Evolutionary conservation across 1,140 invertebrate species (phyloP).

Genomic region (Ips nitidus): DNA sequence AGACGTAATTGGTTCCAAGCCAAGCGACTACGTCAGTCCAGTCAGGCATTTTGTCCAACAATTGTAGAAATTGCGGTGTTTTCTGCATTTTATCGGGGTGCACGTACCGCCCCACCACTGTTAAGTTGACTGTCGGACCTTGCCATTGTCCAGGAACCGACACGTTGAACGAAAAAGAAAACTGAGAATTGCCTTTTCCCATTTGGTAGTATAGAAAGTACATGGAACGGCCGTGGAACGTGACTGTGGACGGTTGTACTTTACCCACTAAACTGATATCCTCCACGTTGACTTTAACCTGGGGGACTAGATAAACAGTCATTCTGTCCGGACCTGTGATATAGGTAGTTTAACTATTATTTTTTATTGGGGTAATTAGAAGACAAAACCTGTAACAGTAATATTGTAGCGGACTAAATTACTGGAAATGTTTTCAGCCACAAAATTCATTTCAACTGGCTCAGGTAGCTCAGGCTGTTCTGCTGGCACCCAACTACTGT

Average conservation of each 20-base stretch:
- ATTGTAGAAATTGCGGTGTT: constrained; percentile 42
- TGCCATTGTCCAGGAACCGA: constrained; percentile 35
- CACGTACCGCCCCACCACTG: constrained; percentile 43
- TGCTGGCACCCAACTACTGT: constrained; percentile 49
- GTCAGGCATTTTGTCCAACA: constrained; percentile 47
- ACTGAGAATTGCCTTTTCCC: constrained; percentile 39
- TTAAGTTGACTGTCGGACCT: constrained; percentile 43
- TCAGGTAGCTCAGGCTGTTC: constrained; percentile 44
- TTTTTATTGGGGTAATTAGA: background rate
- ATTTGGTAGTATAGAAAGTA: constrained; percentile 45
- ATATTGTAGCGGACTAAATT: constrained; percentile 40
- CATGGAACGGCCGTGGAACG: constrained; percentile 40
- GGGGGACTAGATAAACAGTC: constrained; percentile 46
- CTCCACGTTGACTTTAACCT: constrained; percentile 38
- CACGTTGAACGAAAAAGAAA: constrained; percentile 45
- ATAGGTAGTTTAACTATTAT: background rate
- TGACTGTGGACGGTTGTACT: constrained; percentile 23
- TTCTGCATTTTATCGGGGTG: constrained; percentile 43
- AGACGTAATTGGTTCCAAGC: constrained; percentile 45
- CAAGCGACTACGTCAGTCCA: constrained; percentile 48
- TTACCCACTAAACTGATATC: constrained; percentile 43
- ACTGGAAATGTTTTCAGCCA: constrained; percentile 17
- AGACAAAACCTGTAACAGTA: constrained; percentile 37
- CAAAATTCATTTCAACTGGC: constrained; percentile 37
- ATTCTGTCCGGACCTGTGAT: constrained; percentile 43